Conservation (phyloP, 2,888 invertebrate species). For the Tortricodes alternella region DNA sequence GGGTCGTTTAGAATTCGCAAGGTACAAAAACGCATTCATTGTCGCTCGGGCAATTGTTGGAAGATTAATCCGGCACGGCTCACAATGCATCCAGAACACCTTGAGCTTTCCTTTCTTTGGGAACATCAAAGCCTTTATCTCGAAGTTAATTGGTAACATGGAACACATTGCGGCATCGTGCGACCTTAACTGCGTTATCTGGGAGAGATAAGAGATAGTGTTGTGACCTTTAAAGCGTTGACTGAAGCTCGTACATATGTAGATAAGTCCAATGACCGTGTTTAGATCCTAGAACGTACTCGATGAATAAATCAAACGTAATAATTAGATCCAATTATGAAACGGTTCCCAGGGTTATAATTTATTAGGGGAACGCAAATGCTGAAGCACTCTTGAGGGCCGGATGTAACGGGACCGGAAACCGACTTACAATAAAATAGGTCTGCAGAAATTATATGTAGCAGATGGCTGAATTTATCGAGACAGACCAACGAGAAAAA, state of each 20-base stretch:
- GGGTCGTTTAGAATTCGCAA: slow-evolving; percentile 63
- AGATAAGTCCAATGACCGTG: slow-evolving; percentile 79
- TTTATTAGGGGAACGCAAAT: slow-evolving; percentile 49
- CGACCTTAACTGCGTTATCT: slow-evolving; percentile 76
- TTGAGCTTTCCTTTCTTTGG: slow-evolving; percentile 59
- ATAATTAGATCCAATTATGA: slow-evolving; percentile 28
- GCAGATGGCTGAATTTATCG: slow-evolving; percentile 62
- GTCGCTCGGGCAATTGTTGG: slow-evolving; percentile 69
- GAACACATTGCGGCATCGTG: slow-evolving; percentile 59
- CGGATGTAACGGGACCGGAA: slow-evolving; percentile 78
- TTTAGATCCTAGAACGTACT: slow-evolving; percentile 42
- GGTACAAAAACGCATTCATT: slow-evolving; percentile 64
- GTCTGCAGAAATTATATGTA: slow-evolving; percentile 54
- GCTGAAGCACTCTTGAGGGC: slow-evolving; percentile 65
- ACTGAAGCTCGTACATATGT: slow-evolving; percentile 58
- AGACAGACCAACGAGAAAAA: slow-evolving; percentile 53
- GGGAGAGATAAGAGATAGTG: slow-evolving; percentile 69
- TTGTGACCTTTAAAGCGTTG: slow-evolving; percentile 74
- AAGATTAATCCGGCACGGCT: slow-evolving; percentile 78
- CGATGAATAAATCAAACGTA: slow-evolving; percentile 18
- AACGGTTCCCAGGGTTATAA: slow-evolving; percentile 52
- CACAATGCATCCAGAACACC: slow-evolving; percentile 71
- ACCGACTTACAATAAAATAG: slow-evolving; percentile 59
- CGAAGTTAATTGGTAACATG: slow-evolving; percentile 40
- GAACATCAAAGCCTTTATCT: slow-evolving; percentile 41